Evolutionary conservation across 2,888 invertebrate genomes (phyloP).

Genomic region (Lasius fuliginosus): DNA sequence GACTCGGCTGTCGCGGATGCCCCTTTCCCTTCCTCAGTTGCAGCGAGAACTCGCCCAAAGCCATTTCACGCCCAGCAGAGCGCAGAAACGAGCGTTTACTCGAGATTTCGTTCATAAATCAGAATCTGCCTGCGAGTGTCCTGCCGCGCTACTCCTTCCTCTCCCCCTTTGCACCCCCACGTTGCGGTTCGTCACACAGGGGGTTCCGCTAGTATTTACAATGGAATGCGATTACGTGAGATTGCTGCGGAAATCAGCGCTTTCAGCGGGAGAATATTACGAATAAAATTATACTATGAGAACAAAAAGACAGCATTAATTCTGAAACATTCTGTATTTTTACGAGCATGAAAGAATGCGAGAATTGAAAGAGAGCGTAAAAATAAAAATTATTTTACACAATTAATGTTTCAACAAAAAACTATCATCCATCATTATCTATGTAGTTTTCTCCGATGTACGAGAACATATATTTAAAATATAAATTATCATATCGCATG

Average conservation of each 20-base stretch:
- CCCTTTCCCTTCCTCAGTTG: constrained; percentile 44
- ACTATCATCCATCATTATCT: background rate
- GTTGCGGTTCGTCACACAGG: constrained; percentile 27
- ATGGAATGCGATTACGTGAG: constrained; percentile 28
- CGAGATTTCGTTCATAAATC: constrained; percentile 81
- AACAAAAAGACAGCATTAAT: background rate
- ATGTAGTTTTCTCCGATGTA: background rate
- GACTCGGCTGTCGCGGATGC: constrained; percentile 61
- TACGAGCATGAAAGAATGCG: background rate
- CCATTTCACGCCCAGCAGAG: constrained; percentile 82
- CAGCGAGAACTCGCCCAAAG: constrained; percentile 75
- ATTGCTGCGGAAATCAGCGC: constrained; percentile 20
- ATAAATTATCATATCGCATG: background rate
- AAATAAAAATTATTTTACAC: background rate
- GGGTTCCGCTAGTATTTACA: constrained; percentile 21
- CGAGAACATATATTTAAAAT: background rate
- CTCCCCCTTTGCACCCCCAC: background rate
- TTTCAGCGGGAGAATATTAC: too few relatives aligned
- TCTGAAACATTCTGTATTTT: background rate
- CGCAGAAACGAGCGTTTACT: constrained; percentile 77
- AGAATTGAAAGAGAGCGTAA: background rate
- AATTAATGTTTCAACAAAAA: background rate
- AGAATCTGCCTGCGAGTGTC: constrained; percentile 55
- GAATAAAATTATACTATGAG: background rate
- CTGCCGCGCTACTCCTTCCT: constrained; percentile 14